Conservation (phyloP, 2,888 invertebrate species). For the Liodrosophila aerea region DNA sequence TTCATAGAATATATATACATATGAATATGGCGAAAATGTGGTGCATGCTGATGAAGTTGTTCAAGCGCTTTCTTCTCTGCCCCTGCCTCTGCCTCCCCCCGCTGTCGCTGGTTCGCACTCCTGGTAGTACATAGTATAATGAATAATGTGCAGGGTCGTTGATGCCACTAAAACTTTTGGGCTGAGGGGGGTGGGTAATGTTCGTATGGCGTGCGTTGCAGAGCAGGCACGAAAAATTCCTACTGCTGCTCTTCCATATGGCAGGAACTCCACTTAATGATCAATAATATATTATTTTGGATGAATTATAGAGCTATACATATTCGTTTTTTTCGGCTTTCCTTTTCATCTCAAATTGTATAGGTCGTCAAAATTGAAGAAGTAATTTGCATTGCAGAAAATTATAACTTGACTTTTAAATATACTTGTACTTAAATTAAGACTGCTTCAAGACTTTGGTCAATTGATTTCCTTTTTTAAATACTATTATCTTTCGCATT, state of each 20-base stretch:
- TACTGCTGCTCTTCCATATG: constrained; percentile 24
- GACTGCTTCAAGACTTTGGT: too few species aligned
- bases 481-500: too few species aligned
- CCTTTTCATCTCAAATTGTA: too few species aligned
- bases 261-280: constrained; percentile 32
- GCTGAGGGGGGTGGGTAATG: constrained; percentile 42
- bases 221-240: constrained; percentile 21
- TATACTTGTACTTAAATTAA: too few species aligned
- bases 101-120: background rate
- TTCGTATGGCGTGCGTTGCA: constrained; percentile 62
- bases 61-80: constrained; percentile 20
- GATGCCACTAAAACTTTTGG: constrained; percentile 4
- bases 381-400: too few species aligned
- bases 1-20: constrained; percentile 63
- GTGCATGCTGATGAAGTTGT: constrained; percentile 64
- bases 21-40: constrained; percentile 41
- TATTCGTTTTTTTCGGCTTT: background rate
- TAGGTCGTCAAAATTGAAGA: too few species aligned
- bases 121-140: constrained; percentile 18
- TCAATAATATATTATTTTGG: constrained; percentile 36
- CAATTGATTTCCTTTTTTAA: too few species aligned
- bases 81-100: background rate
- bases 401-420: too few species aligned
- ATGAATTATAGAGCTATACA: constrained; percentile 2
- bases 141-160: constrained; percentile 52